phyloP scores from a whole-genome alignment of 2,797 vertebrate species.

The Pyrrhura leucotis region DNA sequence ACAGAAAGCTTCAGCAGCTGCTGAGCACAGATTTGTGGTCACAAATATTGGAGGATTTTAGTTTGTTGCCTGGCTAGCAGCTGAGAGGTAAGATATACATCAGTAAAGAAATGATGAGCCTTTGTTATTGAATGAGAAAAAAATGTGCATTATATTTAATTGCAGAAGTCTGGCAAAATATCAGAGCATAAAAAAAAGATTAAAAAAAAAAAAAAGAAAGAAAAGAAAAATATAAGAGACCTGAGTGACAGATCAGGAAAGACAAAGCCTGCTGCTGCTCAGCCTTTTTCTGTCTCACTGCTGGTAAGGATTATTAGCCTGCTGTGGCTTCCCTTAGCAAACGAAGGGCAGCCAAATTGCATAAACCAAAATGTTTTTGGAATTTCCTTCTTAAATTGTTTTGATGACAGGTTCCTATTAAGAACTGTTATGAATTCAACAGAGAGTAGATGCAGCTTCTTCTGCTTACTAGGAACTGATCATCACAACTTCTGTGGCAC shows the following conservation, averaged over 20 bases:
- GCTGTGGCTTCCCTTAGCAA: background rate
- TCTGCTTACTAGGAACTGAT: background rate
- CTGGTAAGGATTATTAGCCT: background rate
- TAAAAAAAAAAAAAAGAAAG: background rate
- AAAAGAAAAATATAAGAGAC: background rate
- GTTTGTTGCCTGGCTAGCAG: background rate
- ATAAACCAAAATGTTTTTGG: background rate
- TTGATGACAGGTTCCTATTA: slow-evolving; percentile 27
- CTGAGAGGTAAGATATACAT: background rate
- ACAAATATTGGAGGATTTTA: slow-evolving; percentile 4
- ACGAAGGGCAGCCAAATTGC: background rate
- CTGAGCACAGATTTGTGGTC: background rate
- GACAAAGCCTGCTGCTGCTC: background rate
- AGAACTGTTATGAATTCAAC: background rate
- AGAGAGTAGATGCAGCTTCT: background rate
- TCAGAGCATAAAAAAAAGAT: background rate
- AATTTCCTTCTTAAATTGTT: slow-evolving; percentile 20
- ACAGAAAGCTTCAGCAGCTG: background rate
- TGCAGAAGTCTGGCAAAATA: slow-evolving; percentile 38
- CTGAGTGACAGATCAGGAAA: background rate
- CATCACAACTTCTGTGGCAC: background rate
- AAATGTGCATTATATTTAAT: background rate
- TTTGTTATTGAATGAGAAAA: background rate
- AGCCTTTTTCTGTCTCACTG: background rate
- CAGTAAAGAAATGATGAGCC: background rate